Evolutionary conservation across 2,888 invertebrate species (phyloP).

Genomic region (Chymomyza caudatula): DNA sequence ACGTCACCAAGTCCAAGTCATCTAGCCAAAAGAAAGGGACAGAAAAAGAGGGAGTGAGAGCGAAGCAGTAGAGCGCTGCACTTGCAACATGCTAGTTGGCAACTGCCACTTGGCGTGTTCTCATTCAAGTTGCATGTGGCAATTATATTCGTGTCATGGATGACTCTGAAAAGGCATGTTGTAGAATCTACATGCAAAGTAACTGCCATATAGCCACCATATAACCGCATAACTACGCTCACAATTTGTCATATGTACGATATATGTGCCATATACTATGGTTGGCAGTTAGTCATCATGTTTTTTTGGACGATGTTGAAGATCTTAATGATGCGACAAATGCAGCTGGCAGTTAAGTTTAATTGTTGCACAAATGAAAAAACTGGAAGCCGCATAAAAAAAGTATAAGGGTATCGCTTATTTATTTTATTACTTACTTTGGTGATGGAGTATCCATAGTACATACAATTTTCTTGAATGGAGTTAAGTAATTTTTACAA

Average conservation of each 20-base stretch:
- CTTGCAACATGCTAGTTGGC: not conserved
- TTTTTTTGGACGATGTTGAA: slow-evolving; percentile 4
- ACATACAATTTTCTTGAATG: slow-evolving; percentile 19
- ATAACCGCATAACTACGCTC: slow-evolving; percentile 22
- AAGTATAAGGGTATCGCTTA: slow-evolving; percentile 20
- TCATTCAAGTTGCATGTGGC: slow-evolving; percentile 35
- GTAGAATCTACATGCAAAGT: not conserved
- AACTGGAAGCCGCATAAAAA: slow-evolving; percentile 1
- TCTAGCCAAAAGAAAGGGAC: not conserved
- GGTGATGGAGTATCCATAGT: not conserved
- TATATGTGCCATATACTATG: slow-evolving; percentile 33
- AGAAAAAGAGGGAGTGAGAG: not conserved
- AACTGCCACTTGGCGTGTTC: not conserved
- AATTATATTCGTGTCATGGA: slow-evolving; percentile 39
- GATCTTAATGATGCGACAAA: slow-evolving; percentile 40
- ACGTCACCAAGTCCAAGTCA: slow-evolving; percentile 29
- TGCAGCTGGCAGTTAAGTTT: slow-evolving; percentile 32
- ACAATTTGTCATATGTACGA: slow-evolving; percentile 46
- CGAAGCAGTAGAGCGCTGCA: no score
- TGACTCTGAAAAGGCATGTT: not conserved
- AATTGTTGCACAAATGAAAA: slow-evolving; percentile 62
- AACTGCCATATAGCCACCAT: not conserved
- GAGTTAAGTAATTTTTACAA: not conserved
- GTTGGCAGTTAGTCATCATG: slow-evolving; percentile 40
- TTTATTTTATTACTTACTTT: slow-evolving; percentile 13